Percentiles rank a stretch among this genome's conserved stretches.
Conservation (phyloP, 2,888 invertebrate genomes). For the Eremobia ochroleuca region DNA sequence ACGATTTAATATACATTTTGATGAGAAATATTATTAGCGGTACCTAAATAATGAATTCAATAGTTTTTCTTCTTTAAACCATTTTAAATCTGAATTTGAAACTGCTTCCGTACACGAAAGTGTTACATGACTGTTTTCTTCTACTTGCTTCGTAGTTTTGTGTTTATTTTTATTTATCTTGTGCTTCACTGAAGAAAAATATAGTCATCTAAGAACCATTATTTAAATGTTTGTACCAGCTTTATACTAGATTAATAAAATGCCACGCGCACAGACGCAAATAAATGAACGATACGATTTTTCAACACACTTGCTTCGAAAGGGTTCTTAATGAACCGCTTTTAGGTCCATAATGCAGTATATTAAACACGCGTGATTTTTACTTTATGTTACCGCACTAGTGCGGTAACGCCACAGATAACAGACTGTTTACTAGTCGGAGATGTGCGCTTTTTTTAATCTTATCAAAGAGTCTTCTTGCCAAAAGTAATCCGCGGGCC, state of each 20-base stretch:
- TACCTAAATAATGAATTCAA: slow-evolving; percentile 81
- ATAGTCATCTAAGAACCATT: background rate
- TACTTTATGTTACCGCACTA: no score
- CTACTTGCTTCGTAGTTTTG: slow-evolving; percentile 79
- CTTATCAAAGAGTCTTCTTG: no score
- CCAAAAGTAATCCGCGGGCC: no score
- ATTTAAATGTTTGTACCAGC: no score
- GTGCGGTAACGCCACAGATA: no score
- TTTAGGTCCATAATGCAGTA: no score
- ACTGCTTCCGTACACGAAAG: slow-evolving; percentile 90
- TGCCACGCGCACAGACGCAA: background rate
- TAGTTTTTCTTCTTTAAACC: slow-evolving; percentile 89
- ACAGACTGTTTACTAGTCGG: no score
- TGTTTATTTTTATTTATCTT: slow-evolving; percentile 47
- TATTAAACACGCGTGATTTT: no score
- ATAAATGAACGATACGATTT: no score
- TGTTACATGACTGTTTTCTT: slow-evolving; percentile 89
- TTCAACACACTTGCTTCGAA: no score
- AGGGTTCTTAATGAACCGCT: no score
- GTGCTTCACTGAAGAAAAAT: slow-evolving; percentile 41
- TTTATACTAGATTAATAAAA: background rate
- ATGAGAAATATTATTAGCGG: background rate
- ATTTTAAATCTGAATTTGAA: slow-evolving; percentile 87
- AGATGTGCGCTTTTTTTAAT: no score
- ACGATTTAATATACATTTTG: background rate